A percentile compares a stretch with the other conserved stretches of the same genome.
phyloP scores from a whole-genome alignment of 1,140 invertebrate genomes.

The Drosophila elegans region DNA sequence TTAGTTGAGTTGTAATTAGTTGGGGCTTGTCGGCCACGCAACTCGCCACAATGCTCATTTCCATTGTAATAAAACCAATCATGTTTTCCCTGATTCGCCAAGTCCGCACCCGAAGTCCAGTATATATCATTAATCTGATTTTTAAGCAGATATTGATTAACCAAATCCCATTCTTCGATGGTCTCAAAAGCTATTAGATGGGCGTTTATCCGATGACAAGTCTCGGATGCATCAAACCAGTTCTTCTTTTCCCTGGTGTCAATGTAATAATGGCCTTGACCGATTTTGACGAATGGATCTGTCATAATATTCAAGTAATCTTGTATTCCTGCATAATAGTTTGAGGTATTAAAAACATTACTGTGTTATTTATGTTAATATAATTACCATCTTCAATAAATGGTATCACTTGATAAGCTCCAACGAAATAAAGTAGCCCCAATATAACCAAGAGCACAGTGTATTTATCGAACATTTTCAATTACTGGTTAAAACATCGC shows the following conservation, averaged over 20 bases:
- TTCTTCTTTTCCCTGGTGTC: neutral
- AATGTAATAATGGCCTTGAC: neutral
- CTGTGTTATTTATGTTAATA: neutral
- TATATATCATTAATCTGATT: neutral
- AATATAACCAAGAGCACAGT: neutral
- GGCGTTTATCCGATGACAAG: slow-evolving; percentile 4
- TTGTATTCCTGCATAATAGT: neutral
- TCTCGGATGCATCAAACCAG: slow-evolving; percentile 26
- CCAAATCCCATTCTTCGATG: slow-evolving; percentile 2
- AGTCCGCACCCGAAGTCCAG: slow-evolving; percentile 27
- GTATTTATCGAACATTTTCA: neutral
- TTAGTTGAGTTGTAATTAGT: neutral
- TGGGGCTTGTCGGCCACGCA: neutral
- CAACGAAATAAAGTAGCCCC: neutral
- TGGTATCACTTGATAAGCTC: neutral
- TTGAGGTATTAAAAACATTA: neutral
- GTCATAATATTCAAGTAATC: neutral
- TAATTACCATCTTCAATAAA: neutral
- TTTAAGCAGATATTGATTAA: slow-evolving; percentile 10
- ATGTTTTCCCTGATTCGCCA: slow-evolving; percentile 1
- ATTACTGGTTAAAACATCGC: neutral
- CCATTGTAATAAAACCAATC: slow-evolving; percentile 8
- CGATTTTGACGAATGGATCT: neutral
- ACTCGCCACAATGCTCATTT: slow-evolving; percentile 6
- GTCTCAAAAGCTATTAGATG: slow-evolving; percentile 24